Conservation (phyloP, 2,797 vertebrate genomes). For the Onychomys leucogaster region DNA sequence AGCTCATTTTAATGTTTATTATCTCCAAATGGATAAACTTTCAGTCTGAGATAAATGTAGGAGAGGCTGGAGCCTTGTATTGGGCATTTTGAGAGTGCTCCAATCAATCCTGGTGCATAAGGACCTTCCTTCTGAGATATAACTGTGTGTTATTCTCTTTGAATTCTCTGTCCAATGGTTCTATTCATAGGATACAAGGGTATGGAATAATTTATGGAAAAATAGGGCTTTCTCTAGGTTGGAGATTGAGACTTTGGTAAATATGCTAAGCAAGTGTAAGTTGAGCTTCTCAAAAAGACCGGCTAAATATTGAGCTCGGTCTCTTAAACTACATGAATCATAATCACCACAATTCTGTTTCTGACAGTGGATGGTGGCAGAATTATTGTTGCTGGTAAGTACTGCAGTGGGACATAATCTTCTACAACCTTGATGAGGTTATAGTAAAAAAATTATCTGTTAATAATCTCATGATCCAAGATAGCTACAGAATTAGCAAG, state of each 20-base stretch:
- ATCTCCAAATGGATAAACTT: background rate
- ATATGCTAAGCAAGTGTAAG: background rate
- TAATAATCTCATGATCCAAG: background rate
- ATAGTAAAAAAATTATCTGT: background rate
- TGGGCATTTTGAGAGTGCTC: background rate
- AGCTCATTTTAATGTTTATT: background rate
- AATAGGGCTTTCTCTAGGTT: background rate
- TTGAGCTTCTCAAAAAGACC: background rate
- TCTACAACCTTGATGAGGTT: background rate
- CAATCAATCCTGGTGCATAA: background rate
- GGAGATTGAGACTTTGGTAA: background rate
- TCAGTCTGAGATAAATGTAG: background rate
- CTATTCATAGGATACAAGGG: background rate
- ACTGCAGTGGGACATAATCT: background rate
- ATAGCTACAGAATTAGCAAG: background rate
- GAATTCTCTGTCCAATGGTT: background rate
- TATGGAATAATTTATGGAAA: background rate
- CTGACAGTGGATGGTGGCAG: background rate
- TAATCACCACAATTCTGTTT: background rate
- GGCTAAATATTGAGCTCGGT: background rate
- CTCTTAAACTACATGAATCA: background rate
- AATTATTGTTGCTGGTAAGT: background rate
- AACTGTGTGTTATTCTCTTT: background rate
- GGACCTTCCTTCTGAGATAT: background rate
- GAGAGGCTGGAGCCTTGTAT: background rate